These are phyloP conservation scores for Catocala nupta DNA, from an alignment of 2,888 invertebrate species.

Conservation along the genomic window DNA sequence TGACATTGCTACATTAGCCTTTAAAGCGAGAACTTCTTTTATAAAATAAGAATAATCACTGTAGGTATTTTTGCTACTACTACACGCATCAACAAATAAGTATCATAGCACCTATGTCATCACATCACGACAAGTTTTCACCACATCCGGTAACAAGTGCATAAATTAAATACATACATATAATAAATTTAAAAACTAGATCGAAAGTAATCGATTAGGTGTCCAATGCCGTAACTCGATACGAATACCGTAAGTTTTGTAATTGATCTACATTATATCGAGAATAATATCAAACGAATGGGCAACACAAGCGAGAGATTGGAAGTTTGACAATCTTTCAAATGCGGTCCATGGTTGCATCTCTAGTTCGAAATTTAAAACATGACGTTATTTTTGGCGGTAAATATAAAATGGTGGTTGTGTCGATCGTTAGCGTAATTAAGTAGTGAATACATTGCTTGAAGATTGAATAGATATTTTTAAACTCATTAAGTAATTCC, in stretches of 20 bases:
- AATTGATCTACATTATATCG: constrained; percentile 59
- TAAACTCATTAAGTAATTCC: no score
- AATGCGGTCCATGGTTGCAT: constrained; percentile 24
- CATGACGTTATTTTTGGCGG: constrained; percentile 18
- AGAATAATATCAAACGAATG: constrained; percentile 47
- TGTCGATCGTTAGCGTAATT: constrained; percentile 52
- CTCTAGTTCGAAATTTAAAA: constrained; percentile 21
- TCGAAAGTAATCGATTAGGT: constrained; percentile 63
- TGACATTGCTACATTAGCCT: no score
- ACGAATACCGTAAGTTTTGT: constrained; percentile 58
- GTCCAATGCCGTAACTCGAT: constrained; percentile 58
- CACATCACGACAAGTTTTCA: constrained; percentile 63
- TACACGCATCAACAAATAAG: constrained; percentile 44
- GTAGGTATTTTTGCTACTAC: constrained; percentile 17
- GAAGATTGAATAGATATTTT: constrained; percentile 34
- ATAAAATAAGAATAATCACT: not conserved
- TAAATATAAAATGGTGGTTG: constrained; percentile 40
- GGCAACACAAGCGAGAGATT: constrained; percentile 37
- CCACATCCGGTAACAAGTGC: constrained; percentile 68
- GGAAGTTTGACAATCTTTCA: constrained; percentile 44
- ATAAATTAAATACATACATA: constrained; percentile 58
- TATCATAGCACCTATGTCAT: constrained; percentile 54
- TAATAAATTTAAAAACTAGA: constrained; percentile 59
- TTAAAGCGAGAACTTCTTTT: no score
- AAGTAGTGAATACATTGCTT: constrained; percentile 43